These are phyloP conservation scores for Drosophila nigricruria DNA, from an alignment of 2,888 invertebrate genomes.

Conservation along the genomic window DNA sequence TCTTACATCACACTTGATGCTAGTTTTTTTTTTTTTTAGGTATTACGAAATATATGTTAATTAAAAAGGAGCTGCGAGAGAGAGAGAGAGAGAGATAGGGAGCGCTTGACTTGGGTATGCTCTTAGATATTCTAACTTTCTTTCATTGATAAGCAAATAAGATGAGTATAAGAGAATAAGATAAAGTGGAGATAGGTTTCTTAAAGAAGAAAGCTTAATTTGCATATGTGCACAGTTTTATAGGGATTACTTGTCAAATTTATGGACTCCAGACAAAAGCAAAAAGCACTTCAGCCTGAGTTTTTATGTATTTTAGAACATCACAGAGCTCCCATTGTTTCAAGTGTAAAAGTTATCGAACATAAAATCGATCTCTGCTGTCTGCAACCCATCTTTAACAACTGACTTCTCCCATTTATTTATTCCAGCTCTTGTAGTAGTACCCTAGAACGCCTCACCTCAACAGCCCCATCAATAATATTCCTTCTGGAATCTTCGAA, in stretches of 20 bases:
- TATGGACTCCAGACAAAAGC: no score
- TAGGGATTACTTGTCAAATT: neutral
- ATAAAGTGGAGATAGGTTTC: neutral
- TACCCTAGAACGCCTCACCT: no score
- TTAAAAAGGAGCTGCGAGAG: constrained; percentile 14
- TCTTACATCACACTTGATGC: constrained; percentile 7
- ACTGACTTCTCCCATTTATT: no score
- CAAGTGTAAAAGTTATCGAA: no score
- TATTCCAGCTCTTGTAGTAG: neutral
- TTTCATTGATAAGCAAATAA: neutral
- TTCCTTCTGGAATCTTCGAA: neutral
- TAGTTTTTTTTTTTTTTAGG: neutral
- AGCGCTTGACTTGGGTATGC: neutral
- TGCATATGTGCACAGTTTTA: neutral
- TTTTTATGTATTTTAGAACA: no score
- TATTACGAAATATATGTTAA: constrained; percentile 29
- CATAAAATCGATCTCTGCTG: no score
- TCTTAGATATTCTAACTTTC: neutral
- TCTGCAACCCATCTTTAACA: no score
- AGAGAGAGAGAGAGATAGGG: neutral
- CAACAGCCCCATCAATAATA: neutral
- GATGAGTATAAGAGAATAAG: no score
- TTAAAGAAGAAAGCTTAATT: neutral
- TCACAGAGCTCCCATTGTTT: no score
- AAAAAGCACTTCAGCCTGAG: no score